phyloP scores from a whole-genome alignment of 2,797 vertebrate genomes.

The Channallabes apus region DNA sequence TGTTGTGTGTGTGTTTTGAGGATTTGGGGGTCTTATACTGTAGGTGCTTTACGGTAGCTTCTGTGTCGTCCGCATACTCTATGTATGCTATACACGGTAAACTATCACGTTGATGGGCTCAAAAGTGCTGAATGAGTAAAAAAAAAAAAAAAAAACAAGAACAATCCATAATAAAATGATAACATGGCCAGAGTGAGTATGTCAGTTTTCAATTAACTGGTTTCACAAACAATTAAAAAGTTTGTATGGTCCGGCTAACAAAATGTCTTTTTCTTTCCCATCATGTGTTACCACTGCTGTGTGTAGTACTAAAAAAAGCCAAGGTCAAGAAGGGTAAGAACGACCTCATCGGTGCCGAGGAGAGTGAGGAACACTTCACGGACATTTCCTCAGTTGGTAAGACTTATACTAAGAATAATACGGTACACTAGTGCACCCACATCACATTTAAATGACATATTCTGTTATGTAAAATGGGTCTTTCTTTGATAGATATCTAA shows the following conservation, averaged over 20 bases:
- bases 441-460: background rate
- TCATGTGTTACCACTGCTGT: slow-evolving; percentile 20
- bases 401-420: slow-evolving; percentile 50
- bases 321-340: slow-evolving; percentile 90
- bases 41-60: no score
- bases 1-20: no score
- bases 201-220: background rate
- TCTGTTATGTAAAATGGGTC: background rate
- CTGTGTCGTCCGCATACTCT: no score
- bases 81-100: no score
- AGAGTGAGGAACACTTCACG: slow-evolving; percentile 89
- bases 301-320: slow-evolving; percentile 87
- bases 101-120: no score
- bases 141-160: no score
- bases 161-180: no score
- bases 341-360: slow-evolving; percentile 90
- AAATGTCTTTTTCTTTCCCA: background rate
- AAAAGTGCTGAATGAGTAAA: no score
- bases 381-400: slow-evolving; percentile 94
- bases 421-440: background rate
- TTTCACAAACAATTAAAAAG: background rate
- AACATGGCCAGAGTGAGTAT: background rate
- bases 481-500: background rate
- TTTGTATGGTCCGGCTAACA: background rate
- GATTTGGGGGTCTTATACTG: no score